These are phyloP conservation scores for Chunga burmeisteri DNA, from an alignment of 2,113 vertebrate genomes.

Conservation along the genomic window DNA sequence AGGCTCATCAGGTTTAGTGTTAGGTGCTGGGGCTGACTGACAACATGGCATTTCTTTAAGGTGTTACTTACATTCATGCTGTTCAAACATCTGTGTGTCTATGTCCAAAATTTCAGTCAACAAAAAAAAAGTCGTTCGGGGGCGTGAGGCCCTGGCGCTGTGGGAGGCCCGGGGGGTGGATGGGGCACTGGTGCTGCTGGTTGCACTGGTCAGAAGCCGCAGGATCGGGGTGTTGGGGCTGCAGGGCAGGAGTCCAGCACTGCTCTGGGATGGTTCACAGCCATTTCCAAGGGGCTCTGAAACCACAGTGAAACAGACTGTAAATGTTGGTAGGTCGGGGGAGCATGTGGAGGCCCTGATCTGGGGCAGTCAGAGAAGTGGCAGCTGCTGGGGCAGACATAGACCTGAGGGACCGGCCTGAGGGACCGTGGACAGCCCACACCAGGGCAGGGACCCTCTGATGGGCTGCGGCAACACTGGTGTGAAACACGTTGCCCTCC, in stretches of 20 bases:
- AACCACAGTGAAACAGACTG: not conserved
- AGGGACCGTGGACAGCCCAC: accelerated
- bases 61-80: not conserved
- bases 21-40: not conserved
- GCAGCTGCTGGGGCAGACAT: not conserved
- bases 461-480: accelerated
- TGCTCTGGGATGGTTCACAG: too few relatives aligned
- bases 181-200: accelerated
- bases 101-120: not conserved
- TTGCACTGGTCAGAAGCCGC: accelerated
- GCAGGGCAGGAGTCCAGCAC: not conserved
- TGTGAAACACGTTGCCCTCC: not conserved
- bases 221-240: not conserved
- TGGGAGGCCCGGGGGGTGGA: accelerated
- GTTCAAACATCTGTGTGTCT: not conserved
- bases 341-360: not conserved
- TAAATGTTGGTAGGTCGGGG: too few relatives aligned
- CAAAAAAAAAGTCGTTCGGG: too few relatives aligned
- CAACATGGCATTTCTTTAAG: not conserved
- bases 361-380: not conserved
- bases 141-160: accelerated
- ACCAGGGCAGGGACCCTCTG: not conserved
- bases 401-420: too few relatives aligned
- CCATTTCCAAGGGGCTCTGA: accelerated
- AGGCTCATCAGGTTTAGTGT: not conserved